Evolutionary conservation across 1,140 invertebrate species (phyloP), one percentile per base, ranked within the genome.

Genomic region (Samia ricini): DNA sequence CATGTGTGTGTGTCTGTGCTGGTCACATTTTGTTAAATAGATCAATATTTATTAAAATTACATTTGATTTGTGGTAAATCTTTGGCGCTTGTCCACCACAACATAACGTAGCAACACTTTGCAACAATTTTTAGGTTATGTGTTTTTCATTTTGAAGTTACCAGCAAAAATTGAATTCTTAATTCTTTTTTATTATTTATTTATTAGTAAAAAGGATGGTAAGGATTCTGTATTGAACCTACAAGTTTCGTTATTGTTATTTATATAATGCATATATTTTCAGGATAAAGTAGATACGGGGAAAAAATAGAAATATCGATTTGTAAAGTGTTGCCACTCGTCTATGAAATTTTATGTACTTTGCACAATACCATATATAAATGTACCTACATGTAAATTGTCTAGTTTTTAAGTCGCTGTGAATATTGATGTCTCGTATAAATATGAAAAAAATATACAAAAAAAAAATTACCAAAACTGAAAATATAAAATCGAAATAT

Each of bases 321-420:
- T 18, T 50, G 22, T 15, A 60, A 8, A 60, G 24, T 24, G 48
- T 55, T 58, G 24, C 26, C 26, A 36, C 24, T 29, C n/a, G 10
- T 56, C 12, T 29, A 10, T n/a, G n/a, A n/a, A 10, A 42, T 10
- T 36, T 33, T 42, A 18, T 33, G 4, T 20, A 23, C 33, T 29
- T 33, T 64, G 75, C 77, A 79, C 79, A 81, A 78, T 26, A 15
- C 56, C 56, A 33, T 69, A 66, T 75, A 60, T 77, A 74, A 60
- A 56, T 64, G 59, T 63, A n/a, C n/a, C n/a, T n/a, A 51, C 60
- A 56, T 62, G 51, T 64, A 60, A 48, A 60, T 6, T 59, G 51
- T 57, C 57, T 70, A 61, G 67, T 62, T 71, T 18, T 56, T 81
- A 81, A 76, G 68, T 77, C 58, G 71, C 72, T 83, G 80, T 81